Evolutionary conservation across 2,888 invertebrate species (phyloP).

Genomic region (Choreutis nemorana): DNA sequence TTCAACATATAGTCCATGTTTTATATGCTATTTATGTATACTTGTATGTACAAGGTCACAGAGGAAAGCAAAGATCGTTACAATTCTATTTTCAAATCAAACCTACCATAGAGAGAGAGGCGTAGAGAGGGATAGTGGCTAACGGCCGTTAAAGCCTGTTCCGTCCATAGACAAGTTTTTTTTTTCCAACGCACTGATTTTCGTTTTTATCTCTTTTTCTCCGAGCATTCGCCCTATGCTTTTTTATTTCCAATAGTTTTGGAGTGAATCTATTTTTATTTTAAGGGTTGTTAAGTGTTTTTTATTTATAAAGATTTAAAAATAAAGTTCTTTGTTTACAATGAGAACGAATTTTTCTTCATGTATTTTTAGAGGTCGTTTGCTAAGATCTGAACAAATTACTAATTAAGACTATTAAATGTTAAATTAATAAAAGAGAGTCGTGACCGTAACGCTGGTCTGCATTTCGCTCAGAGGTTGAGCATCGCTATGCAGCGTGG

Average conservation of each 20-base stretch:
- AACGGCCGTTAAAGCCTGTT: constrained; percentile 25
- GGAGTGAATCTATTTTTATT: constrained; percentile 3
- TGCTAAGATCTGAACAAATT: too few relatives aligned
- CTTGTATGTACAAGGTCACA: background rate
- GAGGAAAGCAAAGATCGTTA: background rate
- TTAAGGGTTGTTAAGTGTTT: background rate
- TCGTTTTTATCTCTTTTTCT: constrained; percentile 20
- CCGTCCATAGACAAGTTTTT: constrained; percentile 20
- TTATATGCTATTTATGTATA: background rate
- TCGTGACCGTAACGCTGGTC: too few relatives aligned
- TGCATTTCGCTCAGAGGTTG: too few relatives aligned
- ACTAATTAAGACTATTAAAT: too few relatives aligned
- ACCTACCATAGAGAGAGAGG: background rate
- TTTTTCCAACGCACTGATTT: constrained; percentile 20
- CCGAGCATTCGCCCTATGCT: too few relatives aligned
- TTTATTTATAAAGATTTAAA: background rate
- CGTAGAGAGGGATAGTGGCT: constrained; percentile 15
- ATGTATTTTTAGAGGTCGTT: too few relatives aligned
- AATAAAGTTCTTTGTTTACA: too few relatives aligned
- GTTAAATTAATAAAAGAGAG: too few relatives aligned
- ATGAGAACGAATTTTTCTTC: too few relatives aligned
- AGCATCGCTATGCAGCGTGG: too few relatives aligned
- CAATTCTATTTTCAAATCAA: background rate
- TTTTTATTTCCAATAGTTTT: background rate
- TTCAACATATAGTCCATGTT: too few relatives aligned